These are phyloP conservation scores for Tanypteryx hageni DNA, from an alignment of 2,888 invertebrate species.

Conservation along the genomic window DNA sequence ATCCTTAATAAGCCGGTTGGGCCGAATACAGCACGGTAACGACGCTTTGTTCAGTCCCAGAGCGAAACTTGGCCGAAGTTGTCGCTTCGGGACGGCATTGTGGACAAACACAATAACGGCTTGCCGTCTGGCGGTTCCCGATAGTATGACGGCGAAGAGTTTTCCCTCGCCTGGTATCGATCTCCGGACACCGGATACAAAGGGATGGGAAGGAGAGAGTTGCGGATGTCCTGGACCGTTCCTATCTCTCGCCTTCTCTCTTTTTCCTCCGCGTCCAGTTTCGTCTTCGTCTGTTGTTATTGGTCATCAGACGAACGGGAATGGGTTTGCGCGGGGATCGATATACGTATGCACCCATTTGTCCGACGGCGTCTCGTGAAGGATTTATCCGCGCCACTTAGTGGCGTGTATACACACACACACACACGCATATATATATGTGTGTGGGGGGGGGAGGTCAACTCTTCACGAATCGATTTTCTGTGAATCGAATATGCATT, in stretches of 20 bases:
- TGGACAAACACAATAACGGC: neutral
- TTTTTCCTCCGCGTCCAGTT: neutral
- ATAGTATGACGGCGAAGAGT: neutral
- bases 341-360: neutral
- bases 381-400: too few species aligned
- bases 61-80: neutral
- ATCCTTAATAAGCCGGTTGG: neutral
- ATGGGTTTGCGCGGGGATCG: neutral
- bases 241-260: neutral
- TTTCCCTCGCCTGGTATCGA: slow-evolving; percentile 28
- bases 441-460: too few species aligned
- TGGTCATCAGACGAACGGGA: neutral
- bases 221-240: neutral
- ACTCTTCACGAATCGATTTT: too few species aligned
- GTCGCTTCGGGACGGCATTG: neutral
- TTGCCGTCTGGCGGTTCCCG: neutral
- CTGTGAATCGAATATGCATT: too few species aligned
- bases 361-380: neutral
- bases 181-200: slow-evolving; percentile 24
- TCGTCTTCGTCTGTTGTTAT: neutral
- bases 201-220: neutral
- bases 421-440: too few species aligned
- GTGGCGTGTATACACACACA: too few species aligned
- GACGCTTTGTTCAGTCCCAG: neutral
- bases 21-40: neutral